phyloP scores from a whole-genome alignment of 2,888 invertebrate genomes.

The Morpho achilles region DNA sequence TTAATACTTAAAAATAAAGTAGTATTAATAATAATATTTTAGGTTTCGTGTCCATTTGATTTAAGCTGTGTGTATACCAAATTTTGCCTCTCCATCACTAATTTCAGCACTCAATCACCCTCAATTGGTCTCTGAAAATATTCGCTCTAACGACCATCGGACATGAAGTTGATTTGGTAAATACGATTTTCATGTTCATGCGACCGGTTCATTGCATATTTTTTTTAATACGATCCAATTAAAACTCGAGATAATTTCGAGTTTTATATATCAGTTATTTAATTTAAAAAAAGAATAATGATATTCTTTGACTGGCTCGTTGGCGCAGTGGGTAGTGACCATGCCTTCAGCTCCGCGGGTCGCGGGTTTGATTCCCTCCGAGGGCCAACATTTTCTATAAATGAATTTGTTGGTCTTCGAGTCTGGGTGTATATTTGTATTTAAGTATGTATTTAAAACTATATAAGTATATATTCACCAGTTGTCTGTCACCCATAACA shows the following conservation, averaged over 20 bases:
- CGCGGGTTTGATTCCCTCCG: too few relatives aligned
- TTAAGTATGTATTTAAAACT: too few relatives aligned
- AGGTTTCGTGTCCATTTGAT: slow-evolving; percentile 8
- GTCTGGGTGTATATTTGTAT: too few relatives aligned
- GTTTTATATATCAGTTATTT: background rate
- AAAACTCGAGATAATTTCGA: slow-evolving; percentile 14
- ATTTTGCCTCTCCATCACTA: slow-evolving; percentile 24
- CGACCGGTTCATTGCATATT: slow-evolving; percentile 15
- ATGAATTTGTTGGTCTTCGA: too few relatives aligned
- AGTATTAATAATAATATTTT: background rate
- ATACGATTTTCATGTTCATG: slow-evolving; percentile 19
- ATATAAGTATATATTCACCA: too few relatives aligned
- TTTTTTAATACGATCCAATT: slow-evolving; percentile 20
- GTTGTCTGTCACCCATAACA: too few relatives aligned
- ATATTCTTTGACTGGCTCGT: too few relatives aligned
- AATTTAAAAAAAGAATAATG: background rate
- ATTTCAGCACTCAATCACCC: slow-evolving; percentile 26
- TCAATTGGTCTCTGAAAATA: slow-evolving; percentile 25
- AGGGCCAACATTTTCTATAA: too few relatives aligned
- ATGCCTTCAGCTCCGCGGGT: too few relatives aligned
- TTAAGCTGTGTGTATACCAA: slow-evolving; percentile 14
- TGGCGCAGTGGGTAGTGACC: too few relatives aligned
- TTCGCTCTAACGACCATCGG: slow-evolving; percentile 22
- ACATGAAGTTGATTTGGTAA: slow-evolving; percentile 24
- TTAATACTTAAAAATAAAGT: too few relatives aligned